Evolutionary conservation across 1,140 invertebrate genomes (phyloP).

Genomic region (Dinoponera quadriceps): DNA sequence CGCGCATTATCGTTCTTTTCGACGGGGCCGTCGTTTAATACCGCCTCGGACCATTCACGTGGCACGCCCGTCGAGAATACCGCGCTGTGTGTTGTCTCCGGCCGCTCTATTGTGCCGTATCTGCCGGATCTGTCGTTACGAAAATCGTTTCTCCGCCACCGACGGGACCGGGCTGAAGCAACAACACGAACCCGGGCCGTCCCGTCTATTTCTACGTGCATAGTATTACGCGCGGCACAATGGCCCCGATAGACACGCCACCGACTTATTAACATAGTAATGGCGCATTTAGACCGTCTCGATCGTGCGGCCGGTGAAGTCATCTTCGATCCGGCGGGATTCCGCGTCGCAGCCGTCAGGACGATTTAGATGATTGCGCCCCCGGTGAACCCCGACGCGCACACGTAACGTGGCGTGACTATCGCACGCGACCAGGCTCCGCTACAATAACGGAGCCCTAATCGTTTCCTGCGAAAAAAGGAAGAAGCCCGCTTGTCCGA

Average conservation of each 20-base stretch:
- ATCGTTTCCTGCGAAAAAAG: conserved; percentile 76
- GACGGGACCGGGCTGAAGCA: too few relatives aligned
- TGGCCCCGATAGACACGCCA: conserved; percentile 49
- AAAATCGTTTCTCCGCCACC: conserved; percentile 17
- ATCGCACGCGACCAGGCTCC: conserved; percentile 77
- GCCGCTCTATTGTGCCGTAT: conserved; percentile 17
- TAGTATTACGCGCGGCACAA: conserved; percentile 47
- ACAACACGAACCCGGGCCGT: too few relatives aligned
- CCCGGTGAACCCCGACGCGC: conserved; percentile 50
- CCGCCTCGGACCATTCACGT: not conserved
- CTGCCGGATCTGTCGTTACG: conserved; percentile 30
- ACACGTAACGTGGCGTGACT: conserved; percentile 78
- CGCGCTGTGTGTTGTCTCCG: conserved; percentile 21
- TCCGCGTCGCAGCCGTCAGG: conserved; percentile 72
- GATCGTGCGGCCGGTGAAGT: conserved; percentile 32
- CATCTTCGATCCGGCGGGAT: conserved; percentile 35
- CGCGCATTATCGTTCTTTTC: conserved; percentile 35
- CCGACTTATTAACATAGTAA: conserved; percentile 59
- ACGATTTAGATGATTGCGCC: conserved; percentile 81
- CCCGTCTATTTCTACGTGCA: conserved; percentile 11
- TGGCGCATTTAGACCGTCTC: conserved; percentile 39
- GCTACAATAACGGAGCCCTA: conserved; percentile 69
- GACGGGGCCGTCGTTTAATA: not conserved
- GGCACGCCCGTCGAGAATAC: not conserved
- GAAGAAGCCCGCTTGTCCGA: conserved; percentile 28